These are phyloP conservation scores for Heptranchias perlo DNA, from an alignment of 2,113 vertebrate genomes.

Conservation along the genomic window DNA sequence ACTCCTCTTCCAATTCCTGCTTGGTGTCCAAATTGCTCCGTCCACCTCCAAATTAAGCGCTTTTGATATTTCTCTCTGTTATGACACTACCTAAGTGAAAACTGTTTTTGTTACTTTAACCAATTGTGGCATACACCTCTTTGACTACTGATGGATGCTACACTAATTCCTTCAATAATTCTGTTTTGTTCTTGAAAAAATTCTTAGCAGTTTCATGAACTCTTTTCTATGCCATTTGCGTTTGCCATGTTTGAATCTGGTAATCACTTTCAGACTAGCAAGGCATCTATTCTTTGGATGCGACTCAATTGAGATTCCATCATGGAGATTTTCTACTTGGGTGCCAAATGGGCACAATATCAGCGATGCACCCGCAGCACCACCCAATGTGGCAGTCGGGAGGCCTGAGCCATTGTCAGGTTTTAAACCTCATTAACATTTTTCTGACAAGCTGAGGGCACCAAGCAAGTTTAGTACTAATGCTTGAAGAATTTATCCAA, in stretches of 20 bases:
- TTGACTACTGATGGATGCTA: background rate
- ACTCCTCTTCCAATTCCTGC: background rate
- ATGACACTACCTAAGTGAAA: background rate
- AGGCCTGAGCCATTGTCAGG: background rate
- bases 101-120: background rate
- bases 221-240: background rate
- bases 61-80: background rate
- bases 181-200: background rate
- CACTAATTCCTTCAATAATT: background rate
- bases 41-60: background rate
- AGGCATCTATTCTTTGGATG: background rate
- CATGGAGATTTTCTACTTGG: background rate
- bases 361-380: background rate
- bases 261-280: background rate
- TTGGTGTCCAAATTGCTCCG: background rate
- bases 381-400: background rate
- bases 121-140: background rate
- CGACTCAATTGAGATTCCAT: background rate
- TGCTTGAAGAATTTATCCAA: background rate
- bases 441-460: background rate
- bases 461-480: background rate
- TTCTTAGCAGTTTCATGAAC: background rate
- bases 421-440: background rate
- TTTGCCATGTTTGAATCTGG: background rate
- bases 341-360: background rate